Evolutionary conservation across 2,797 vertebrate species (phyloP), one percentile per base, ranked within the genome.

Genomic region (Okamejei kenojei): DNA sequence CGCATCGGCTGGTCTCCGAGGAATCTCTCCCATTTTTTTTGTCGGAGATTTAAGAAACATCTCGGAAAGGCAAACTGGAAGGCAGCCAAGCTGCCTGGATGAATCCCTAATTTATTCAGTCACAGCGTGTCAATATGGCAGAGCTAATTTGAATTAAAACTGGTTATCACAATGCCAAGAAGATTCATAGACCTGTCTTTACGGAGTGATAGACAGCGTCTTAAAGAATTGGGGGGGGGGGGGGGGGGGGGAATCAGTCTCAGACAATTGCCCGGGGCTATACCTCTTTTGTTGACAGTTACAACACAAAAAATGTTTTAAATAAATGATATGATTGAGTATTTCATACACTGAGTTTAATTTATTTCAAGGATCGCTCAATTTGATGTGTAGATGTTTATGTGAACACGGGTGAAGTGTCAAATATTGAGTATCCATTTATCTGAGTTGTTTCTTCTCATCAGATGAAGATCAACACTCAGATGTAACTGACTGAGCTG

Each of bases 71-170:
- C 71, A 26, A 74, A 76, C 45, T 76, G 90, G 90, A 92, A 92
- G 23, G 68, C 90, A n/a, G 90, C 90, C 90, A 92, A 92, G 1
- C 71, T 92, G 90, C 38, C 71, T 76, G 35, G 71, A 29, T 92
- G 73, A 76, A 92, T 76, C 90, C 58, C 38, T 92, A 74, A 92
- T 92, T 92, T 92, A 92, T 92, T 92, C 90, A 54, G 71, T 92
- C 90, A 92, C 71, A 92, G 90, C 45, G 38, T 92, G 90, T 76
- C 71, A 92, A 92, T 71, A 74, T 68, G 73, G 90, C 68, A 76
- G 90, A 76, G 90, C 90, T 92, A 92, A 92, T 92, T 92, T 92
- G 90, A 92, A 92, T 92, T 92, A 92, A 92, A 92, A 92, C 71
- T 92, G 90, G 90, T 74, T 92, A 76, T 92, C 90, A 76, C 90